phyloP scores from a whole-genome alignment of 2,888 invertebrate species.

The Zootermopsis nevadensis region DNA sequence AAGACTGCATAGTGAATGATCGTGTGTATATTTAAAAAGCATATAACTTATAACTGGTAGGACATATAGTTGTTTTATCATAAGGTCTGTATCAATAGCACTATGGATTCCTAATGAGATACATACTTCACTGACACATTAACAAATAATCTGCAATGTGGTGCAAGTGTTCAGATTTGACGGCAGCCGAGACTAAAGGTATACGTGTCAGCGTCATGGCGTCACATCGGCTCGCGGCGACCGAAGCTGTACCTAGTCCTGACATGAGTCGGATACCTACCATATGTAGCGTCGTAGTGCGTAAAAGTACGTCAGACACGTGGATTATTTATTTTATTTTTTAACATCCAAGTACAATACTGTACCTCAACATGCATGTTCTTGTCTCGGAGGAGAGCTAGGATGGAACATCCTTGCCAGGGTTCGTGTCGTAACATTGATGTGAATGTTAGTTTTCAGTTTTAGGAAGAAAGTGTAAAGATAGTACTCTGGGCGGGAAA shows the following conservation, averaged over 20 bases:
- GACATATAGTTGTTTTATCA: conserved; percentile 22
- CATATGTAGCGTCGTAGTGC: conserved; percentile 23
- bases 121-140: background rate
- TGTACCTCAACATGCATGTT: conserved; percentile 7
- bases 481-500: conserved; percentile 13
- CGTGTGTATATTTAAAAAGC: conserved; percentile 23
- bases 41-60: conserved; percentile 35
- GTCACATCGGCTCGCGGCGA: conserved; percentile 7
- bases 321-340: conserved; percentile 28
- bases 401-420: background rate
- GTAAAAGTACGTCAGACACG: conserved; percentile 24
- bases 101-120: conserved; percentile 6
- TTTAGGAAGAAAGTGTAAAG: conserved; percentile 19
- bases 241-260: conserved; percentile 26
- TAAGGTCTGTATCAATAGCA: conserved; percentile 38
- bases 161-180: conserved; percentile 19
- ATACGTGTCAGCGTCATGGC: conserved; percentile 27
- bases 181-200: conserved; percentile 17
- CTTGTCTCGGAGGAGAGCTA: background rate
- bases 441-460: conserved; percentile 26
- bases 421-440: background rate
- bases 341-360: conserved; percentile 29
- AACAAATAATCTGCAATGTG: background rate
- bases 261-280: conserved; percentile 21
- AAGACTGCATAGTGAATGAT: conserved; percentile 33